Conservation (phyloP, 2,888 invertebrate species). For the Aleiodes alternator region DNA sequence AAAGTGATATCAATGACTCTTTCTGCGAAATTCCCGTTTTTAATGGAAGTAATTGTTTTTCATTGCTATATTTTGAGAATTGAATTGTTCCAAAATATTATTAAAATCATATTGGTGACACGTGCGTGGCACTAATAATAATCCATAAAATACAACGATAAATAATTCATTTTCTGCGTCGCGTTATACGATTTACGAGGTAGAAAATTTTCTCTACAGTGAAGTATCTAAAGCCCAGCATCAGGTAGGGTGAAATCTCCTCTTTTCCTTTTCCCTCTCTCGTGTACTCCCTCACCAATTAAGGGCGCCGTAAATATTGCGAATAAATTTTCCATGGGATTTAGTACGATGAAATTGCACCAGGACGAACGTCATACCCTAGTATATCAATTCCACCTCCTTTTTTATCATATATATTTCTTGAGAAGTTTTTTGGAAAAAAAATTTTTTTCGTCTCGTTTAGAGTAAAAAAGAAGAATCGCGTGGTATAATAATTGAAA, state of each 20-base stretch:
- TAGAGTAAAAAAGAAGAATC: neutral
- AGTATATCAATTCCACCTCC: slow-evolving; percentile 16
- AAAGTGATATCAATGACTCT: neutral
- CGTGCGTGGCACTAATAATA: too few relatives aligned
- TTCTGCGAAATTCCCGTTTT: too few relatives aligned
- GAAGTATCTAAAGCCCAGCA: slow-evolving; percentile 11
- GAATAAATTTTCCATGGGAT: slow-evolving; percentile 31
- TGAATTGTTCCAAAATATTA: too few relatives aligned
- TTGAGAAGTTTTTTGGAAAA: neutral
- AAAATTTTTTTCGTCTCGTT: neutral
- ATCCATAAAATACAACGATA: slow-evolving; percentile 5
- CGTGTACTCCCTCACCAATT: slow-evolving; percentile 11
- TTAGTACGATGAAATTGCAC: slow-evolving; percentile 36
- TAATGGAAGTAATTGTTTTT: too few relatives aligned
- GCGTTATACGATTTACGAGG: neutral
- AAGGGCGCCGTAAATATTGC: slow-evolving; percentile 34
- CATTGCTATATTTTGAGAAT: too few relatives aligned
- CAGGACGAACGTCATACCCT: slow-evolving; percentile 21
- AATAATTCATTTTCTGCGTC: slow-evolving; percentile 19
- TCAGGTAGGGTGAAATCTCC: slow-evolving; percentile 4
- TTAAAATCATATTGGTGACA: too few relatives aligned
- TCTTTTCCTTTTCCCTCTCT: neutral
- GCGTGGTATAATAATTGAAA: neutral
- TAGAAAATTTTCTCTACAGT: slow-evolving; percentile 8
- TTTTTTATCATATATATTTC: neutral